A percentile compares a stretch with the other conserved stretches of the same genome.
phyloP scores from a whole-genome alignment of 2,888 invertebrate genomes.

The Drosophila ustulata region DNA sequence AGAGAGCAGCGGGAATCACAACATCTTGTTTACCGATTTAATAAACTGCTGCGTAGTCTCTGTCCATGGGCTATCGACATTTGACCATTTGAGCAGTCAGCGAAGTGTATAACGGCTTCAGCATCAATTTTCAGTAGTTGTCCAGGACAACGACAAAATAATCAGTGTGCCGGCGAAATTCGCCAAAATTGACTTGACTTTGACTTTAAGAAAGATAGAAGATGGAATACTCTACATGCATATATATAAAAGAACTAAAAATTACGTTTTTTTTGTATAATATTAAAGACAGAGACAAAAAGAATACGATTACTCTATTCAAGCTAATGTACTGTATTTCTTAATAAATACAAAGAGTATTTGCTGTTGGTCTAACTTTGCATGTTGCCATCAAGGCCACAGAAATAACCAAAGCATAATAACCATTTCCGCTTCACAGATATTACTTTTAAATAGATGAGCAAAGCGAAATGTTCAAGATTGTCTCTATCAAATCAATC shows the following conservation, averaged over 20 bases:
- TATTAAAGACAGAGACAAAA: neutral
- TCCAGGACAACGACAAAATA: conserved; percentile 62
- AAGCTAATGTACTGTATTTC: no score
- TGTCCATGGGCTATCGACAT: conserved; percentile 26
- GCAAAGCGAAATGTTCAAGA: neutral
- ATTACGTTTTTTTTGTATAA: no score
- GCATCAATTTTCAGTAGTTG: conserved; percentile 77
- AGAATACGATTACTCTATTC: neutral
- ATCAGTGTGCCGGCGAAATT: conserved; percentile 51
- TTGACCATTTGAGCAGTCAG: conserved; percentile 52
- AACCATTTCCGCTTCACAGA: conserved; percentile 1
- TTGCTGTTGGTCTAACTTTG: neutral
- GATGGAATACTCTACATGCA: neutral
- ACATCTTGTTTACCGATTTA: conserved; percentile 68
- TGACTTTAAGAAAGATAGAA: neutral
- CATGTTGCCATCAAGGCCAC: neutral
- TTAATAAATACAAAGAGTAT: neutral
- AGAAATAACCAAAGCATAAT: neutral
- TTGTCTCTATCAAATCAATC: neutral
- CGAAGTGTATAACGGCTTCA: conserved; percentile 59
- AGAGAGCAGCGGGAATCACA: neutral
- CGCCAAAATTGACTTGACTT: conserved; percentile 48
- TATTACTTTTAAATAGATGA: neutral
- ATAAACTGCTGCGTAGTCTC: conserved; percentile 66
- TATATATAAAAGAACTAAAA: neutral